These are phyloP conservation scores for Calliphora vicina DNA, from an alignment of 1,140 invertebrate genomes.

Conservation along the genomic window DNA sequence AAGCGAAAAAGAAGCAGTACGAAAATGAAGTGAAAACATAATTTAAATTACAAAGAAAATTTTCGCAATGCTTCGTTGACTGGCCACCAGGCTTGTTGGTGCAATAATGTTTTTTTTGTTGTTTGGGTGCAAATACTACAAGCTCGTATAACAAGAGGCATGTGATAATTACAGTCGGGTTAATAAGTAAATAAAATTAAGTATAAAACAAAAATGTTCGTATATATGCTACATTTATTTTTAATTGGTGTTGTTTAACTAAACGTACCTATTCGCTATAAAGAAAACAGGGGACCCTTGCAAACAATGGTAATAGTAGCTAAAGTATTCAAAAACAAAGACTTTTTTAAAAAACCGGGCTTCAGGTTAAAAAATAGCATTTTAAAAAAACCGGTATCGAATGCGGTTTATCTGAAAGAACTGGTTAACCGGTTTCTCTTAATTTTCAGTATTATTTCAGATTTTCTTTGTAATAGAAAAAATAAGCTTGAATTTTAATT, in stretches of 20 bases:
- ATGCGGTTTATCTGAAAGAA: no score
- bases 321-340: neutral
- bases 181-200: neutral
- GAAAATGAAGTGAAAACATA: slow-evolving; percentile 18
- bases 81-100: slow-evolving; percentile 17
- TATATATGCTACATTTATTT: neutral
- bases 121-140: slow-evolving; percentile 3
- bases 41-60: neutral
- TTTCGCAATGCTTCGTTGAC: slow-evolving; percentile 13
- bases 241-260: slow-evolving; percentile 9
- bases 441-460: no score
- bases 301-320: neutral
- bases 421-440: no score
- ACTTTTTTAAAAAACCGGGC: no score
- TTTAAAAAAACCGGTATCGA: no score
- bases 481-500: no score
- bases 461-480: no score
- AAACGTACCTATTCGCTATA: neutral
- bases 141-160: slow-evolving; percentile 3
- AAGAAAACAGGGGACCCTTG: neutral
- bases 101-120: neutral
- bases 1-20: no score
- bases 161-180: neutral
- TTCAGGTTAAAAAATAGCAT: no score
- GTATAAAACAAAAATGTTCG: neutral